A percentile compares a stretch with the other conserved stretches of the same genome.
Evolutionary conservation across 2,888 invertebrate genomes (phyloP).

Genomic region (Orthonychiurus folsomi): DNA sequence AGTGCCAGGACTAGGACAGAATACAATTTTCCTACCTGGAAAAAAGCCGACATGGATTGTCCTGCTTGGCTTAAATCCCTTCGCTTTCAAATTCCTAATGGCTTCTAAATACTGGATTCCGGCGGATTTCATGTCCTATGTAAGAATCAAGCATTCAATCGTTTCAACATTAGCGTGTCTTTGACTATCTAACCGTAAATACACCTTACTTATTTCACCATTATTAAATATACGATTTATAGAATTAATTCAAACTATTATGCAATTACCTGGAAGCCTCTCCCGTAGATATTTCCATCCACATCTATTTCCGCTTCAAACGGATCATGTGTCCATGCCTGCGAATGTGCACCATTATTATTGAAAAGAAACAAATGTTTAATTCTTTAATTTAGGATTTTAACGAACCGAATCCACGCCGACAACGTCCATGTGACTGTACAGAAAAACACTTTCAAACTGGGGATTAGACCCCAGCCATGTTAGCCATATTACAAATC

Average conservation of each 20-base stretch:
- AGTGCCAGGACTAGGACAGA: background rate
- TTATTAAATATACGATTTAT: no score
- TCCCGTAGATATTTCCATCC: constrained; percentile 75
- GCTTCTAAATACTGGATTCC: constrained; percentile 68
- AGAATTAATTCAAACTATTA: no score
- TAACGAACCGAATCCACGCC: constrained; percentile 78
- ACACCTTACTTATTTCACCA: no score
- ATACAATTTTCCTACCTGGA: constrained; percentile 51
- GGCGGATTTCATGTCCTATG: constrained; percentile 72
- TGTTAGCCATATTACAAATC: constrained; percentile 74
- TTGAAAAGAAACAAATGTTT: no score
- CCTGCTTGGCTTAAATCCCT: constrained; percentile 51
- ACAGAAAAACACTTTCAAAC: constrained; percentile 66
- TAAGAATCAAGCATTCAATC: no score
- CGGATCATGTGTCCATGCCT: constrained; percentile 77
- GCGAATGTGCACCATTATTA: no score
- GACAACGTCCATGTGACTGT: constrained; percentile 96
- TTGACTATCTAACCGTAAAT: background rate
- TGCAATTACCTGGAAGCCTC: constrained; percentile 67
- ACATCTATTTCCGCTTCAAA: constrained; percentile 77
- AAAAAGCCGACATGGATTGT: constrained; percentile 63
- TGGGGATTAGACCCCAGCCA: constrained; percentile 67
- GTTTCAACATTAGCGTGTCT: no score
- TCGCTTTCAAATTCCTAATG: constrained; percentile 53
- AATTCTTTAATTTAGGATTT: no score